These are phyloP conservation scores for Myxocyprinus asiaticus DNA, from an alignment of 2,113 vertebrate species.

Conservation along the genomic window DNA sequence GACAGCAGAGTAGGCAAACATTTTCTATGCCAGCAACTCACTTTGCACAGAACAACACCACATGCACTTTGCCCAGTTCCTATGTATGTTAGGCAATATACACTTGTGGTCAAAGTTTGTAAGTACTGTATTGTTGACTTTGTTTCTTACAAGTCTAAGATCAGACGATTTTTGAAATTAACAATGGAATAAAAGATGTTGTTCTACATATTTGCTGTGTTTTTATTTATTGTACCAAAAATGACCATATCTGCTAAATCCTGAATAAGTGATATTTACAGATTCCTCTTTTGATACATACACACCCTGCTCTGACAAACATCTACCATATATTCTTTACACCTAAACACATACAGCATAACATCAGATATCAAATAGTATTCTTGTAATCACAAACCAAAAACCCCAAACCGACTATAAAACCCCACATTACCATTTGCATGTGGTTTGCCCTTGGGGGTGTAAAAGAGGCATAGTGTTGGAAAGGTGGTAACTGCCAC, in stretches of 20 bases:
- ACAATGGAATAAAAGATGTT: too few relatives aligned
- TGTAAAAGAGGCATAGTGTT: neutral
- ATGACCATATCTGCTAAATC: too few relatives aligned
- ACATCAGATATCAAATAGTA: too few relatives aligned
- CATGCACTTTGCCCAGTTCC: slow-evolving; percentile 1
- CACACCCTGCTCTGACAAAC: too few relatives aligned
- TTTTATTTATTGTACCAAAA: too few relatives aligned
- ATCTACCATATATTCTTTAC: too few relatives aligned
- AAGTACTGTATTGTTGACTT: neutral
- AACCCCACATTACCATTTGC: slow-evolving; percentile 11
- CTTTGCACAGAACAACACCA: neutral
- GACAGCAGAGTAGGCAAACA: slow-evolving; percentile 8
- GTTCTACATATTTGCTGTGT: too few relatives aligned
- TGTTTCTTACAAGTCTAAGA: too few relatives aligned
- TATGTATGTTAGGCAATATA: slow-evolving; percentile 2
- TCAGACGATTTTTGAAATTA: too few relatives aligned
- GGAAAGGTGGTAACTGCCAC: neutral
- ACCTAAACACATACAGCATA: neutral
- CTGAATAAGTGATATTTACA: too few relatives aligned
- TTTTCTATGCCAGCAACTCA: neutral
- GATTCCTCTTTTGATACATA: too few relatives aligned
- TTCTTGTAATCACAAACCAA: neutral
- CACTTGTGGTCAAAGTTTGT: neutral
- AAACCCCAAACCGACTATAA: neutral
- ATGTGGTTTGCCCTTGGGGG: neutral